These are phyloP conservation scores for Siphonodentalium dalli DNA, from an alignment of 2,888 invertebrate genomes.

Conservation along the genomic window DNA sequence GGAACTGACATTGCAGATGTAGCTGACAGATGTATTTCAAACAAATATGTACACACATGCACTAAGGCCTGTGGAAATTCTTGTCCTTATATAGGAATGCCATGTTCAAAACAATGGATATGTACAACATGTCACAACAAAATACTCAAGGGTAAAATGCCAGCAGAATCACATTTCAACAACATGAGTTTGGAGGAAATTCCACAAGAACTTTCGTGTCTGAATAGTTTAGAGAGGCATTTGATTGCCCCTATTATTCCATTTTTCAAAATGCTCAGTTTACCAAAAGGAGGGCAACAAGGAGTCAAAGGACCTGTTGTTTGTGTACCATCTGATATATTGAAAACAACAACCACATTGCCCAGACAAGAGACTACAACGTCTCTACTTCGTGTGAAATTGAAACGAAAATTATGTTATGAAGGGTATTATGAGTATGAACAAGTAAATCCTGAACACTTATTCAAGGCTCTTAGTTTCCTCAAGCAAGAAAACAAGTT, in stretches of 20 bases:
- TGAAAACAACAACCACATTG: too few relatives aligned
- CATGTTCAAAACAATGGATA: too few relatives aligned
- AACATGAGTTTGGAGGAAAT: conserved; percentile 3
- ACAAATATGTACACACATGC: too few relatives aligned
- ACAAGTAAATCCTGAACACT: not conserved
- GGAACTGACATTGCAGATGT: too few relatives aligned
- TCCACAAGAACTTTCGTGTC: not conserved
- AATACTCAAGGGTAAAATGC: conserved; percentile 5
- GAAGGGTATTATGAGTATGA: conserved; percentile 9
- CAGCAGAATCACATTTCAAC: conserved; percentile 4
- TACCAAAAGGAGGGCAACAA: conserved; percentile 6
- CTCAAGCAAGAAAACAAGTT: conserved; percentile 7
- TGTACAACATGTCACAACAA: conserved; percentile 17
- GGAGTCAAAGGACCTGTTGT: not conserved
- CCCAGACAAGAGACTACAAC: too few relatives aligned
- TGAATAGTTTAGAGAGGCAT: not conserved
- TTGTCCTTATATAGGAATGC: too few relatives aligned
- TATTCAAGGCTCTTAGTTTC: conserved; percentile 1
- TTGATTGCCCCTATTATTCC: conserved; percentile 2
- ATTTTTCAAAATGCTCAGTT: conserved; percentile 3
- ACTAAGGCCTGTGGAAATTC: too few relatives aligned
- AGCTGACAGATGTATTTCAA: too few relatives aligned
- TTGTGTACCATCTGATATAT: too few relatives aligned
- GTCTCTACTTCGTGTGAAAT: too few relatives aligned
- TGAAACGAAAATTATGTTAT: conserved; percentile 12